A percentile compares a stretch with the other conserved stretches of the same genome.
phyloP scores from a whole-genome alignment of 2,888 invertebrate genomes.

The Drosophila sordidula region DNA sequence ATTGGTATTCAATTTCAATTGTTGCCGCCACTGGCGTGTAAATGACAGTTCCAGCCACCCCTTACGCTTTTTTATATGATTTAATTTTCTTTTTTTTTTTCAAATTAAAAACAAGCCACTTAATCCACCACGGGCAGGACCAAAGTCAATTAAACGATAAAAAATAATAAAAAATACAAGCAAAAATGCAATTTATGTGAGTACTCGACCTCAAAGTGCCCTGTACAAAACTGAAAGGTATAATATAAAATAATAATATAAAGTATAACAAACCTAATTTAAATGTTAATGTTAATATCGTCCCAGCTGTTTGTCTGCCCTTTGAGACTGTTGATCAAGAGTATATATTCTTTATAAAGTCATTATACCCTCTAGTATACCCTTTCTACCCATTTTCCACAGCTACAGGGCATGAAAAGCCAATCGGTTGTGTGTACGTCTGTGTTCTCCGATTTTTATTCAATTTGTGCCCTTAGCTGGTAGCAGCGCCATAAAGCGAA shows the following conservation, averaged over 20 bases:
- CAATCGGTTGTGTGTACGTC: constrained; percentile 9
- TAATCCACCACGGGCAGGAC: constrained; percentile 58
- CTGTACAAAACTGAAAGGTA: not conserved
- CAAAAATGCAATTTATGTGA: not conserved
- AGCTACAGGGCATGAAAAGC: constrained; percentile 1
- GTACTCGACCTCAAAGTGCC: not conserved
- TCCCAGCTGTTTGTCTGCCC: too few species aligned
- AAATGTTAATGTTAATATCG: too few species aligned
- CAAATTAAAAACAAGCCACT: constrained; percentile 61
- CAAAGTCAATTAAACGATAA: constrained; percentile 66
- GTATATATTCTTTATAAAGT: too few species aligned
- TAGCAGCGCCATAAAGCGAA: constrained; percentile 7
- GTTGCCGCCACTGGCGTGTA: constrained; percentile 48
- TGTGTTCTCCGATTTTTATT: constrained; percentile 33
- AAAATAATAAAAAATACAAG: constrained; percentile 9
- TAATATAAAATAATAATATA: too few species aligned
- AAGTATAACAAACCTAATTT: too few species aligned
- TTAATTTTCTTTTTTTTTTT: constrained; percentile 33
- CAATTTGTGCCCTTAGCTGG: constrained; percentile 30
- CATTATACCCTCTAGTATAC: not conserved
- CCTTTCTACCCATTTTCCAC: not conserved
- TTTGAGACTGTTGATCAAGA: too few species aligned
- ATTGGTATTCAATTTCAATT: constrained; percentile 73
- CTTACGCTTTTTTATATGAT: constrained; percentile 4
- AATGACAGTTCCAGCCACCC: constrained; percentile 32